Conservation (phyloP, 1,140 invertebrate genomes). For the Bombus confusus region DNA sequence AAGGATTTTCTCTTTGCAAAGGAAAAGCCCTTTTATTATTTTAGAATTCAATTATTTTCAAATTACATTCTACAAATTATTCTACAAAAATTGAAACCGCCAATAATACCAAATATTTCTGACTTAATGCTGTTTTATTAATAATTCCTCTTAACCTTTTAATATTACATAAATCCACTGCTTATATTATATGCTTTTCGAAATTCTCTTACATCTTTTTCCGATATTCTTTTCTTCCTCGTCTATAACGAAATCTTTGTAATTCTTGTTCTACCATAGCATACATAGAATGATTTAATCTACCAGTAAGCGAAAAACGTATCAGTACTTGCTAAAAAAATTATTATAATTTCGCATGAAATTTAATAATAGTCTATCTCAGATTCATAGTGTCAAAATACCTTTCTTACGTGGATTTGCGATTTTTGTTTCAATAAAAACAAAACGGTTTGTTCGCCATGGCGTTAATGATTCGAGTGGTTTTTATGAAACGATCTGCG, state of each 20-base stretch:
- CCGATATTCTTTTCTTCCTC: neutral
- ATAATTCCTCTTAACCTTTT: neutral
- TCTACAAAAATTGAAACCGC: neutral
- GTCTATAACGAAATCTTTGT: neutral
- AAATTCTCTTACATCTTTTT: neutral
- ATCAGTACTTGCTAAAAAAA: too few species aligned
- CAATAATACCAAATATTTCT: neutral
- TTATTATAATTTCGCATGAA: too few species aligned
- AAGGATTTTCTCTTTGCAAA: constrained; percentile 72
- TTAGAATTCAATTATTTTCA: neutral
- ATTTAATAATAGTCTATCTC: too few species aligned
- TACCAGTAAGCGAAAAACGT: too few species aligned
- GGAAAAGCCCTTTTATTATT: neutral
- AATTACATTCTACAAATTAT: neutral
- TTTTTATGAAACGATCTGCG: constrained; percentile 21
- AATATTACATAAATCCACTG: neutral
- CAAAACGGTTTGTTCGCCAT: neutral
- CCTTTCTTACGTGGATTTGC: neutral
- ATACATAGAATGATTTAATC: too few species aligned
- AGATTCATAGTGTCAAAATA: neutral
- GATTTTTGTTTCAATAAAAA: neutral
- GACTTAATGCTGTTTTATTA: neutral
- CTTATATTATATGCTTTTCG: neutral
- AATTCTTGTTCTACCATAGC: neutral
- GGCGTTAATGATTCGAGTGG: neutral